Evolutionary conservation across 2,113 vertebrate species (phyloP), one percentile per base, ranked within the genome.

Genomic region (Phrynosoma platyrhinos): DNA sequence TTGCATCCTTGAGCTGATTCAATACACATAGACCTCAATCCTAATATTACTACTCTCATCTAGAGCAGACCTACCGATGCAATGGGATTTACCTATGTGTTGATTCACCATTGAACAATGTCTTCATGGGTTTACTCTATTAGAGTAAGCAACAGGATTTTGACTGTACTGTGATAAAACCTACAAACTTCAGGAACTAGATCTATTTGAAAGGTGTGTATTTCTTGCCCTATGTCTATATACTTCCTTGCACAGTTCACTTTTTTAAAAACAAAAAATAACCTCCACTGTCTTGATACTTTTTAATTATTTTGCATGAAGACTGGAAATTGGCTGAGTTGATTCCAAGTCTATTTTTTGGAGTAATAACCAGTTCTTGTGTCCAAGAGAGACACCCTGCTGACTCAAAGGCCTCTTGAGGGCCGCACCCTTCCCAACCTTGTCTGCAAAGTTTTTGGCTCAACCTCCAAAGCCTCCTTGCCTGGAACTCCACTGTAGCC

Each of bases 401-500:
- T 96, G 96, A 97, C 94, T 97, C 97, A 97, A 97, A 93, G 92
- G 88, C 89, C 90, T 95, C 93, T 91, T 91, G 87, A 93, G 94
- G 94, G 93, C 93, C 95, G 95, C 96, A 94, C 96, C 96, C 96
- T 94, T 94, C 2, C 5, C 30, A 69, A 76, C 58, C 40, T 87
- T 87, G 55, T 30, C 47, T 69, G 47, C 30, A 40, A 32, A 55
- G 78, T 14, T 64, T 87, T 75, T 23, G 53, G 27, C 32, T 82
- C 75, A 36, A 88, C 80, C n/a, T 42, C 21, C 25, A 53, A 1
- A 8, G 4, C 55, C 42, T 66, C 53, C 30, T 62, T 62, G 58
- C 13, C 13, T 18, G 4, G 13, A 14, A 58, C 9, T 58, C 10
- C 14, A 16, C 55, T 58, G 10, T 58, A 58, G 47, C 47, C 47